These are phyloP conservation scores for Acanthoscelides obtectus DNA, from an alignment of 2,888 invertebrate species.

Conservation along the genomic window DNA sequence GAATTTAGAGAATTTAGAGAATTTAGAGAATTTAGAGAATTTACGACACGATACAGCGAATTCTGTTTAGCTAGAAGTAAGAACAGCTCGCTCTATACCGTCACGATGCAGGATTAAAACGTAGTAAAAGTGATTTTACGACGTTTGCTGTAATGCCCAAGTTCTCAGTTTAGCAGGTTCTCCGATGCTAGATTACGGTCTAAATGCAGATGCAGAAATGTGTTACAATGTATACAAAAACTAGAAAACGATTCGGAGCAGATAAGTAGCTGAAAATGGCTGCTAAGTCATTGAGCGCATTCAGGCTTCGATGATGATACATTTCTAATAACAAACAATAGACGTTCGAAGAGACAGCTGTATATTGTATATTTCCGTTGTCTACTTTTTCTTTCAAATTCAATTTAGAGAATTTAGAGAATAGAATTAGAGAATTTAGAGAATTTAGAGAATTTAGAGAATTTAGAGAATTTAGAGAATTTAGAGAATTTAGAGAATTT, in stretches of 20 bases:
- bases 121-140: not conserved
- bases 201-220: not conserved
- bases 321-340: no score
- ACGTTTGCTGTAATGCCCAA: not conserved
- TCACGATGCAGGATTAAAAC: not conserved
- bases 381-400: no score
- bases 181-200: not conserved
- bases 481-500: no score
- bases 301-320: not conserved
- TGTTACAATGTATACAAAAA: not conserved
- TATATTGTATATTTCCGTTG: no score
- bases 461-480: no score
- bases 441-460: no score
- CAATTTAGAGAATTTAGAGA: no score
- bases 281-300: not conserved
- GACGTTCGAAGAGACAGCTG: no score
- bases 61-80: not conserved
- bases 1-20: no score
- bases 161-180: not conserved
- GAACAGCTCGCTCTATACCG: not conserved
- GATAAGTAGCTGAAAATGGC: constrained; percentile 1
- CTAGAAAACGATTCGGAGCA: no score
- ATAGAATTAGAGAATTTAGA: no score
- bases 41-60: not conserved
- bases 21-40: no score